Conservation (phyloP, 2,113 vertebrate species). For the Sprattus sprattus region DNA sequence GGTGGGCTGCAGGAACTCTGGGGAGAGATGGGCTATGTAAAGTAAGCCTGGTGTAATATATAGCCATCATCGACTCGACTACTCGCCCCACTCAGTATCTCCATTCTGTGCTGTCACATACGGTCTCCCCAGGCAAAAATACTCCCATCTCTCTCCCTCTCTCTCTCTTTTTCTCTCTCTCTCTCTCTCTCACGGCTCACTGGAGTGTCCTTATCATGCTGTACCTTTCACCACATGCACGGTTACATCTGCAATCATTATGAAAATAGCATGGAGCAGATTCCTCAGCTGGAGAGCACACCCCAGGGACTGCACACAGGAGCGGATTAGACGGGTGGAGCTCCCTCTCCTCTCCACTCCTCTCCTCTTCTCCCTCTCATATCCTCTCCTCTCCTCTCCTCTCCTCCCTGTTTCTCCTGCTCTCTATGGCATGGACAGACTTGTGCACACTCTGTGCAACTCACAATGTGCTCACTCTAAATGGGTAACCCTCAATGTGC, state of each 20-base stretch:
- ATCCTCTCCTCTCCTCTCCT: background rate
- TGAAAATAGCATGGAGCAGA: background rate
- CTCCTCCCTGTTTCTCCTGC: background rate
- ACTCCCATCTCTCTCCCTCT: background rate
- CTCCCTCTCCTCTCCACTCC: background rate
- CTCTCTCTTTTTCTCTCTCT: background rate
- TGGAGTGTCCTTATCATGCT: constrained; percentile 16
- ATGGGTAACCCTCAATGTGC: too few relatives aligned
- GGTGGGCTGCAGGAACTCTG: too few relatives aligned
- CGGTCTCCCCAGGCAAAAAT: background rate
- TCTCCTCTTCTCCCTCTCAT: background rate
- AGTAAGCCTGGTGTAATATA: constrained; percentile 54
- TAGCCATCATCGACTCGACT: constrained; percentile 47
- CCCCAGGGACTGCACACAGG: background rate
- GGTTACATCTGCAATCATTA: constrained; percentile 12
- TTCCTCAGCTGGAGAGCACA: background rate
- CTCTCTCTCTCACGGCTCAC: background rate
- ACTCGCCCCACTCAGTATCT: constrained; percentile 28
- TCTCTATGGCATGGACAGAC: background rate
- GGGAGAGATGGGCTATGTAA: constrained; percentile 53
- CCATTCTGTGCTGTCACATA: background rate
- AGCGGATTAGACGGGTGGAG: background rate
- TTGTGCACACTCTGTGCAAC: background rate
- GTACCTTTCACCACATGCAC: background rate
- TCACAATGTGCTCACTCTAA: too few relatives aligned